Conservation (phyloP, 1,140 invertebrate species). For the Megalonaias nervosa region DNA sequence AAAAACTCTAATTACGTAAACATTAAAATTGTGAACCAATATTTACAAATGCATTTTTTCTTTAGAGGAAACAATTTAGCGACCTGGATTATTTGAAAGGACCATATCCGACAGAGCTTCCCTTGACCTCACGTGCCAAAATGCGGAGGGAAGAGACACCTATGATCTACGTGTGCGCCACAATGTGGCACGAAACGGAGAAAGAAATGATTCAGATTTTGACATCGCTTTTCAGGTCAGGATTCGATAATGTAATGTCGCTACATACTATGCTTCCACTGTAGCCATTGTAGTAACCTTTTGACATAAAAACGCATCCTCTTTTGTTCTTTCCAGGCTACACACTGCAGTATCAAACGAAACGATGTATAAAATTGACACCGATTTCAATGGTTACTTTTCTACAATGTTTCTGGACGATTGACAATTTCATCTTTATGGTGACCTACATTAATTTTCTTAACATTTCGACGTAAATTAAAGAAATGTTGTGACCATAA, state of each 20-base stretch:
- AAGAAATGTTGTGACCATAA: no score
- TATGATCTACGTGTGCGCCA: constrained; percentile 69
- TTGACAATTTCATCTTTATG: no score
- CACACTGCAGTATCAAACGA: no score
- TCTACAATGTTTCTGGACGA: no score
- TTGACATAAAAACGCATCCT: no score
- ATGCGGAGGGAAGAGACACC: constrained; percentile 41
- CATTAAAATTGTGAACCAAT: background rate
- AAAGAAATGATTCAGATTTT: constrained; percentile 69
- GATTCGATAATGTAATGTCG: background rate
- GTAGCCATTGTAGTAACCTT: no score
- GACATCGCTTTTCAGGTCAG: constrained; percentile 67
- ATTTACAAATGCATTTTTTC: background rate
- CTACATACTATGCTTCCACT: background rate
- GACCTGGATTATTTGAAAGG: background rate
- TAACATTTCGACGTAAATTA: no score
- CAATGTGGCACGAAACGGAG: constrained; percentile 70
- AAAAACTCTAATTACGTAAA: background rate
- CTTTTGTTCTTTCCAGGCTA: no score
- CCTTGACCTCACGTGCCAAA: constrained; percentile 25
- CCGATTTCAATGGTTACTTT: no score
- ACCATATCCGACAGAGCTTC: constrained; percentile 23
- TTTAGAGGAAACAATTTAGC: background rate
- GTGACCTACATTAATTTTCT: no score
- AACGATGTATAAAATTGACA: no score